These are phyloP conservation scores for Anticlea derivata DNA, from an alignment of 2,888 invertebrate species.

Conservation along the genomic window DNA sequence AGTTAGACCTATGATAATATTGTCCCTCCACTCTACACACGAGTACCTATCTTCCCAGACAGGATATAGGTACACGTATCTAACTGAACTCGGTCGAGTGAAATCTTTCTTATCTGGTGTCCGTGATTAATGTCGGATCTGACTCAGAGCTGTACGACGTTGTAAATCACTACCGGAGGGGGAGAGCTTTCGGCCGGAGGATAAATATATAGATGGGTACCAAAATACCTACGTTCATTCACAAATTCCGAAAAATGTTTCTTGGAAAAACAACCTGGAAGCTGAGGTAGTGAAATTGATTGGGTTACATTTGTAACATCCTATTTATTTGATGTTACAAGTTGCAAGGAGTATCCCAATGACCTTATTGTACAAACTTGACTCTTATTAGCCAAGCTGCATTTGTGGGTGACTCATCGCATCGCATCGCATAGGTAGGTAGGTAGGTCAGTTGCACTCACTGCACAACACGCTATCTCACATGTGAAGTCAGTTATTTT, in stretches of 20 bases:
- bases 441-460: too few species aligned
- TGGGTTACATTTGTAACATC: neutral
- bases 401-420: neutral
- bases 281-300: neutral
- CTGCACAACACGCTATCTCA: too few species aligned
- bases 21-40: too few species aligned
- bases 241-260: neutral
- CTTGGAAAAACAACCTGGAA: neutral
- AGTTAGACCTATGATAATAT: too few species aligned
- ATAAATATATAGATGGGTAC: too few species aligned
- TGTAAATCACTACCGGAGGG: conserved; percentile 2
- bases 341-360: neutral
- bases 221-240: too few species aligned
- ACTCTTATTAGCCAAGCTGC: neutral
- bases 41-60: too few species aligned
- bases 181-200: neutral
- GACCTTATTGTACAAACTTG: conserved; percentile 3
- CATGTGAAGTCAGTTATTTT: neutral
- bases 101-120: neutral
- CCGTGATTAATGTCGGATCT: conserved; percentile 1
- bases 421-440: too few species aligned
- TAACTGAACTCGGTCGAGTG: neutral
- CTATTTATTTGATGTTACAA: neutral
- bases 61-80: too few species aligned
- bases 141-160: neutral